phyloP scores from a whole-genome alignment of 2,888 invertebrate genomes.

The Hemaris fuciformis region DNA sequence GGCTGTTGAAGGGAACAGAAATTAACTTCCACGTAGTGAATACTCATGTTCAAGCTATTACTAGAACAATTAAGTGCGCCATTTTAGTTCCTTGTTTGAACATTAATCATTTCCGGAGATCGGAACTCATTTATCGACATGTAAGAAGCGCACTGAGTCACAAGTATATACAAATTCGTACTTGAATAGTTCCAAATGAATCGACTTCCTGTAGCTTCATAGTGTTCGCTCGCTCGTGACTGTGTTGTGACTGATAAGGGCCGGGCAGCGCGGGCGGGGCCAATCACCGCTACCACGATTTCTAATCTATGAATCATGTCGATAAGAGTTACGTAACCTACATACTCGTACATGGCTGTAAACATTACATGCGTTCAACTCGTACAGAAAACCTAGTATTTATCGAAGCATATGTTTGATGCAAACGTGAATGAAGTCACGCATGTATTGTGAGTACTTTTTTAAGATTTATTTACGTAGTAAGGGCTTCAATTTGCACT shows the following conservation, averaged over 20 bases:
- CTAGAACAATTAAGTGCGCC: no score
- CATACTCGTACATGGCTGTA: conserved; percentile 12
- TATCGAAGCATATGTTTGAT: neutral
- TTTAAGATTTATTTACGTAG: no score
- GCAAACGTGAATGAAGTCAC: conserved; percentile 1
- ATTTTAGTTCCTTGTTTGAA: neutral
- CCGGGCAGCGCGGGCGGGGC: conserved; percentile 35
- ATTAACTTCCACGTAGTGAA: no score
- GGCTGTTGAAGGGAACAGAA: no score
- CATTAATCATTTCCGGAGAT: neutral
- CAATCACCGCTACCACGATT: conserved; percentile 32
- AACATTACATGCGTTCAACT: neutral
- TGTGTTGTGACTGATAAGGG: conserved; percentile 55
- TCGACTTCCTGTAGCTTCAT: conserved; percentile 46
- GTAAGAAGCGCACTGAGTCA: neutral
- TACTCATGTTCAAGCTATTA: no score
- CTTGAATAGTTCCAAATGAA: conserved; percentile 36
- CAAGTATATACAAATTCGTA: conserved; percentile 40
- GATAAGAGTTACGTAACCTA: conserved; percentile 23
- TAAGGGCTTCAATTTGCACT: no score
- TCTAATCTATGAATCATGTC: conserved; percentile 42
- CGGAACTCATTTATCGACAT: neutral
- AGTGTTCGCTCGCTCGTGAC: conserved; percentile 43
- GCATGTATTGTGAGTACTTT: neutral
- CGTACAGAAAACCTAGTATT: neutral